Base-by-base conservation (phyloP, 2,888 invertebrate species). In the Dascillus cervinus region DNA sequence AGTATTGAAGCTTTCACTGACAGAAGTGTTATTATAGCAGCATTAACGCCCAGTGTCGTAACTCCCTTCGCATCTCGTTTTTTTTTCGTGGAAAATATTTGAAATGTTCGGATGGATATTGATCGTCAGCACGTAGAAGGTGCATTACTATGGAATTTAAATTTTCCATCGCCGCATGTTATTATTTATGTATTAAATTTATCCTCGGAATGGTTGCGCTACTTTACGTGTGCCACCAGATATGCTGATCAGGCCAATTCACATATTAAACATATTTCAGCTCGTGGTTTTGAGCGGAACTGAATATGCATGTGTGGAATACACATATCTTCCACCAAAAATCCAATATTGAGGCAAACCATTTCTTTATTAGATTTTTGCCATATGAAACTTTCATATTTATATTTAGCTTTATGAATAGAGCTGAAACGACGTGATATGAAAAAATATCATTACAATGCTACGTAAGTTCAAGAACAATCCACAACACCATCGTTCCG, bases 231-330 rank as follows among this genome's bases (percentile, higher is more conserved):
- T 11, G 28, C 24, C 17, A 26, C 32, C 11, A 36, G 29, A 36
- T 36, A 19, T 28, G 28, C 29, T 32, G 32, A 31, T 32, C 36
- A 25, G 36, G 28, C 25, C 31, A 26, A 26, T 26, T 27, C 23
- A 31, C 30, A 31, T 36, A 36, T 36, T 36, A 32, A 36, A 36
- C 36, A 36, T 36, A 36, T 36, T 36, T 36, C 28, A 36, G 28
- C 32, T 25, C 23, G 19, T 27, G 26, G 36, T 24, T 32, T 32
- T 19, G 17, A 13, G 22, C 21, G 11, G 24, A 36, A 31, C 26
- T 35, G 31, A 31, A 31, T 31, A 30, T 36, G 36, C 36, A 36
- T 32, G 32, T 36, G 29, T 29, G 32, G 32, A 36, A 31, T 36
- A 24, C 25, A n/a, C n/a, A 32, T 28, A 28, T 29, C 13, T 28